Evolutionary conservation across 2,113 vertebrate genomes (phyloP), one percentile per base, ranked within the genome.

Genomic region (Malurus cyaneus): DNA sequence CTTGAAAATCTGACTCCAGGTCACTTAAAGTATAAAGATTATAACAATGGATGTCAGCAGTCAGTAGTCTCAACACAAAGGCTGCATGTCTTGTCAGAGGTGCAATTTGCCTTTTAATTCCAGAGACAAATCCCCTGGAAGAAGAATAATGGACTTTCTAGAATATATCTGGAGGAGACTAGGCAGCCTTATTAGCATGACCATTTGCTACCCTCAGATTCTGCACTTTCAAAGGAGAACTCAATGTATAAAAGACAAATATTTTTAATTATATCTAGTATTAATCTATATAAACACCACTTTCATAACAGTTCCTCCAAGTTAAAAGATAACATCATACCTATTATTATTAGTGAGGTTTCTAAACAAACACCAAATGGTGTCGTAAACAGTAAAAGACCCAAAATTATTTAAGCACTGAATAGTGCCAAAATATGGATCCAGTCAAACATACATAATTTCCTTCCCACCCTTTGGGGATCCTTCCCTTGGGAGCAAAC

Each of bases 1-100:
- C 54, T 88, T 41, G 79, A 91, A 91, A 94, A 94, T 62, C 59
- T 92, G 79, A 49, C 81, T 88, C 50, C 76, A 70, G 74, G 50
- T 95, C 93, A 85, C 54, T 54, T 81, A 57, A 80, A 90, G 72
- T 71, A 92, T 56, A 92, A 86, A 89, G 89, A 85, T 80, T 46
- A 21, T 36, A 80, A 70, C 54, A 85, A 73, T 19, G 14, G 42
- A 73, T 88, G 80, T 69, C 91, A 91, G 62, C 46, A 89, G 47
- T 66, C 80, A 52, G 54, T 69, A 92, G 71, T 31, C 71, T 60
- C 26, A 88, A 82, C 0, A 8, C n/a, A 89, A 72, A 76, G 62
- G 32, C 56, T 62, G 26, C 10, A 26, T 39, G 29, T 47, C 74
- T 62, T 86, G 29, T 70, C 52, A 89, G 42, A 87, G 18, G 32